Evolutionary conservation across 1,140 invertebrate species (phyloP).

Genomic region (Mycetomoellerius zeteki): DNA sequence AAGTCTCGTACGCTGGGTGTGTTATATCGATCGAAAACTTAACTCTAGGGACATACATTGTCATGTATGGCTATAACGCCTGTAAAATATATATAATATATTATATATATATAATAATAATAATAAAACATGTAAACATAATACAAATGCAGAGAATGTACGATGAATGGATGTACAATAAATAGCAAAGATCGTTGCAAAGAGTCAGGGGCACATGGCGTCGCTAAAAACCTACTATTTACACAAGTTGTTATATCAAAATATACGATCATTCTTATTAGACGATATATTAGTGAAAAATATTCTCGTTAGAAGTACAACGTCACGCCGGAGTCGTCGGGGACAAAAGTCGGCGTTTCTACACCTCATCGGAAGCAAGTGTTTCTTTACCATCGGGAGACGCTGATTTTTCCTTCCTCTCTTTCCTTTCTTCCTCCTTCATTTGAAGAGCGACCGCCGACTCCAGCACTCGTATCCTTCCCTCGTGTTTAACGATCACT

Average conservation of each 20-base stretch:
- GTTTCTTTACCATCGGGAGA: conserved; percentile 81
- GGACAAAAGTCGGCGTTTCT: conserved; percentile 61
- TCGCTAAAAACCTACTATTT: conserved; percentile 86
- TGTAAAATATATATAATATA: conserved; percentile 48
- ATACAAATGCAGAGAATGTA: conserved; percentile 82
- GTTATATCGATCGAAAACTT: conserved; percentile 84
- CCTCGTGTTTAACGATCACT: conserved; percentile 97
- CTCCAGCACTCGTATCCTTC: conserved; percentile 93
- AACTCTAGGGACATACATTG: conserved; percentile 82
- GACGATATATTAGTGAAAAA: conserved; percentile 79
- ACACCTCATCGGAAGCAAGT: conserved; percentile 86
- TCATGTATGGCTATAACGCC: conserved; percentile 61
- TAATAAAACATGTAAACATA: conserved; percentile 80
- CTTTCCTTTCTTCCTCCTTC: conserved; percentile 85
- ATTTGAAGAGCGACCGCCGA: conserved; percentile 87
- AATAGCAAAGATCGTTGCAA: conserved; percentile 85
- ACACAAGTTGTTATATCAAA: conserved; percentile 87
- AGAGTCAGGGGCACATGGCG: conserved; percentile 82
- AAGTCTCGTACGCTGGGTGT: conserved; percentile 74
- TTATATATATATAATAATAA: conserved; percentile 45
- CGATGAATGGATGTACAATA: conserved; percentile 86
- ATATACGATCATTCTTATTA: conserved; percentile 84
- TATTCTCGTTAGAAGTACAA: conserved; percentile 51
- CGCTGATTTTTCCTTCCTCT: conserved; percentile 84
- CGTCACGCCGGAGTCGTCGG: conserved; percentile 23